Conservation (phyloP, 2,888 invertebrate genomes). For the Scelioninae gen. 1 region DNA sequence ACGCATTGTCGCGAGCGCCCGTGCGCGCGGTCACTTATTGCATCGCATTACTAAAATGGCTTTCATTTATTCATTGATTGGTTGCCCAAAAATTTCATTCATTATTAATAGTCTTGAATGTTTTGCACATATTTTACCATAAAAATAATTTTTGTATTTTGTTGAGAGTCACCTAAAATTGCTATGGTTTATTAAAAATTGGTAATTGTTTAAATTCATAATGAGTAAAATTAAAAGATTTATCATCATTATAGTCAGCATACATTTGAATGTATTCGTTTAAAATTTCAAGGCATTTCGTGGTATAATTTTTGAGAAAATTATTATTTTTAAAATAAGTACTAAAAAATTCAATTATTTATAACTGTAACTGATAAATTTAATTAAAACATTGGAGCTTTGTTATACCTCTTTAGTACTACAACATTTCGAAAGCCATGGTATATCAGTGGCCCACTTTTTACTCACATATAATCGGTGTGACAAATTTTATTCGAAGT, state of each 20-base stretch:
- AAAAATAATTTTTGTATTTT: not conserved
- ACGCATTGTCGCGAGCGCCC: too few relatives aligned
- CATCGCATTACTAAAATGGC: conserved; percentile 1
- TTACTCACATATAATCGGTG: too few relatives aligned
- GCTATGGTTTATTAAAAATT: conserved; percentile 7
- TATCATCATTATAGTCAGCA: not conserved
- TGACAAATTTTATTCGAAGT: too few relatives aligned
- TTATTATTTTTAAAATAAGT: too few relatives aligned
- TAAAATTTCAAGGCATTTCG: not conserved
- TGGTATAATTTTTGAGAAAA: too few relatives aligned
- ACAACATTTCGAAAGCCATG: too few relatives aligned
- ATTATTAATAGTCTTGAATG: conserved; percentile 3
- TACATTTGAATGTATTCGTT: not conserved
- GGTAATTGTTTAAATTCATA: conserved; percentile 3
- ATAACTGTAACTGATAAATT: too few relatives aligned
- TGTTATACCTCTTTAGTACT: too few relatives aligned
- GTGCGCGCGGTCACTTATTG: not conserved
- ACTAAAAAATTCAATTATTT: too few relatives aligned
- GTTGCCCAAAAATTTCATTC: not conserved
- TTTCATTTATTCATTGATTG: conserved; percentile 2
- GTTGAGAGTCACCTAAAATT: conserved; percentile 6
- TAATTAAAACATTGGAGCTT: too few relatives aligned
- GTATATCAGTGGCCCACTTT: too few relatives aligned
- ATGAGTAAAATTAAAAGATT: not conserved
- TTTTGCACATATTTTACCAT: conserved; percentile 3